Evolutionary conservation across 2,888 invertebrate species (phyloP), one percentile per base, ranked within the genome.

Genomic region (Diloba caeruleocephala): DNA sequence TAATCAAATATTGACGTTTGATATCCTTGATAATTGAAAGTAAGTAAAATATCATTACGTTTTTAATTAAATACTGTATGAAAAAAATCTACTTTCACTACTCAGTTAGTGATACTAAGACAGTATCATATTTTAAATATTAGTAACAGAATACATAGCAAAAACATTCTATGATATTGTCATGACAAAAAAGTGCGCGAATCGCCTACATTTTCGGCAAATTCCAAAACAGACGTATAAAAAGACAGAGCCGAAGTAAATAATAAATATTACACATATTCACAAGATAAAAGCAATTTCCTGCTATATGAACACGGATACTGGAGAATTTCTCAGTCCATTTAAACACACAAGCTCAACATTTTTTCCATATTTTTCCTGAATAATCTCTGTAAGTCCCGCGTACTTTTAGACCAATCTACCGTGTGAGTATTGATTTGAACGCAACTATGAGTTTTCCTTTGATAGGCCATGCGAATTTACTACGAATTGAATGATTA

Each of bases 221-320:
- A 5, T 5, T 19, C 19, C 19, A 19, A 19, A 19, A 19, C 5
- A 19, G 19, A 19, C 19, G 17, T 17, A 17, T 17, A 21, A 3
- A 21, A 5, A 21, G 6, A 21, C 5, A 21, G 21, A 5, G 21
- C 2, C 21, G 2, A 21, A 36, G 36, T 10, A 57, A 26, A 57
- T 46, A 45, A 38, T 45, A 63, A 59, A 56, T 41, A 63, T 45
- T 28, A 17, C 14, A 45, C 38, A 48, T 58, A 58, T 58, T 43
- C 26, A 38, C 29, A 34, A 48, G 37, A 60, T 57, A 58, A 60
- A 57, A 65, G 58, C 41, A 58, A 58, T 65, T 70, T 60, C 50
- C 49, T 51, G 43, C 33, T 60, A 66, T 61, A 61, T 38, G 57
- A 34, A 31, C 41, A 57, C 41, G 50, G 42, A 42, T 38, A 44